A percentile compares a stretch with the other conserved stretches of the same genome.
phyloP scores from a whole-genome alignment of 2,797 vertebrate species.

The Aratinga solstitialis region DNA sequence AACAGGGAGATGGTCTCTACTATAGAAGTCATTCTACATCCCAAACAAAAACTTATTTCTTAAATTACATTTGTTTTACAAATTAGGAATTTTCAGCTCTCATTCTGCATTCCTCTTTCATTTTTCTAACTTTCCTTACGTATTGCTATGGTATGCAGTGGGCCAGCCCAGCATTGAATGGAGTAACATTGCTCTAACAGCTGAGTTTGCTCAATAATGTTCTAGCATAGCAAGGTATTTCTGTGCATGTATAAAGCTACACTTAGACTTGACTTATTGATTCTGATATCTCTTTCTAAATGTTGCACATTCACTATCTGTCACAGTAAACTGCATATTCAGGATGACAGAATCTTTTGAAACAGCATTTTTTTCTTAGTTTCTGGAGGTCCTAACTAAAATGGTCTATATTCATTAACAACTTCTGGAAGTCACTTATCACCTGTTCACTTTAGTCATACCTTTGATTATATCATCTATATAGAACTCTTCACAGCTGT shows the following conservation, averaged over 20 bases:
- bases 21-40: neutral
- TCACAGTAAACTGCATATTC: neutral
- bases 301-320: neutral
- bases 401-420: neutral
- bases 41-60: neutral
- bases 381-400: neutral
- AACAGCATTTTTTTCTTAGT: neutral
- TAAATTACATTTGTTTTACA: neutral
- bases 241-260: neutral
- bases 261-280: neutral
- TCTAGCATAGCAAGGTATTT: neutral
- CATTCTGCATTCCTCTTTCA: neutral
- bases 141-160: neutral
- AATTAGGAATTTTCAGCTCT: neutral
- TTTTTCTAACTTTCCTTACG: neutral
- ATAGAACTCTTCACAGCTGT: neutral
- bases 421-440: neutral
- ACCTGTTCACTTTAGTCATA: neutral
- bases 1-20: neutral
- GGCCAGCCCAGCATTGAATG: rapidly evolving
- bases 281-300: neutral
- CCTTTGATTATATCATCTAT: neutral
- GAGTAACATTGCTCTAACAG: neutral
- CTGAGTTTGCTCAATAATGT: neutral
- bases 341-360: neutral